phyloP scores from a whole-genome alignment of 2,888 invertebrate species.

The Drosophila incognita region DNA sequence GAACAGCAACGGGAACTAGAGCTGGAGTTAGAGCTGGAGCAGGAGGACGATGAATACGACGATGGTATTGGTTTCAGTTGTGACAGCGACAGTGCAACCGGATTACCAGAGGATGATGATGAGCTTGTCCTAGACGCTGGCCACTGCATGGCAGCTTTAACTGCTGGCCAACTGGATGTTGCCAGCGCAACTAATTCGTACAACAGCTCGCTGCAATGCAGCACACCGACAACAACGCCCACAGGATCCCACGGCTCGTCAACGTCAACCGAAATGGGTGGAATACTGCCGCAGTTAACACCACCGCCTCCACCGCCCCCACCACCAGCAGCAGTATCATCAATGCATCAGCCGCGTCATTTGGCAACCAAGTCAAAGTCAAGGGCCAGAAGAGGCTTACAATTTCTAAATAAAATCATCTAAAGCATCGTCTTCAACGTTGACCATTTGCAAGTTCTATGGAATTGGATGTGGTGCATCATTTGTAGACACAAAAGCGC shows the following conservation, averaged over 20 bases:
- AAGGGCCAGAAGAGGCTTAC: conserved; percentile 40
- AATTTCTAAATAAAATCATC: conserved; percentile 67
- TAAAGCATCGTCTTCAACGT: conserved; percentile 20
- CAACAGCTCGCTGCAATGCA: conserved; percentile 61
- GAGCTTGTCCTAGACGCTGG: conserved; percentile 70
- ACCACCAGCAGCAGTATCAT: conserved; percentile 26
- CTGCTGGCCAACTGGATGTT: conserved; percentile 21
- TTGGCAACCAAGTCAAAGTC: conserved; percentile 28
- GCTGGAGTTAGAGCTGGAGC: conserved; percentile 7
- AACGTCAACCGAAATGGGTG: conserved; percentile 59
- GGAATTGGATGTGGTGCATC: conserved; percentile 12
- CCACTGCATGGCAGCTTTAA: conserved; percentile 39
- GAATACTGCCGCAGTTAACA: conserved; percentile 45
- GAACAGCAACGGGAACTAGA: conserved; percentile 6
- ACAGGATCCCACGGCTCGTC: conserved; percentile 45
- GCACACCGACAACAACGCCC: conserved; percentile 35
- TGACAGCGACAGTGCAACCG: conserved; percentile 67
- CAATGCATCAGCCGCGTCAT: conserved; percentile 19
- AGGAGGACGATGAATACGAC: conserved; percentile 64
- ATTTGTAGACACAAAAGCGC: conserved; percentile 22
- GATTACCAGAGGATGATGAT: conserved; percentile 45
- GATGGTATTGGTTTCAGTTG: conserved; percentile 73
- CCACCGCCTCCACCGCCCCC: conserved; percentile 63
- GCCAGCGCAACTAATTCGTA: conserved; percentile 45
- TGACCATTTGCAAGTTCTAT: neutral